Evolutionary conservation across 2,797 vertebrate genomes (phyloP), one percentile per base, ranked within the genome.

Genomic region (Silurus aristotelis): DNA sequence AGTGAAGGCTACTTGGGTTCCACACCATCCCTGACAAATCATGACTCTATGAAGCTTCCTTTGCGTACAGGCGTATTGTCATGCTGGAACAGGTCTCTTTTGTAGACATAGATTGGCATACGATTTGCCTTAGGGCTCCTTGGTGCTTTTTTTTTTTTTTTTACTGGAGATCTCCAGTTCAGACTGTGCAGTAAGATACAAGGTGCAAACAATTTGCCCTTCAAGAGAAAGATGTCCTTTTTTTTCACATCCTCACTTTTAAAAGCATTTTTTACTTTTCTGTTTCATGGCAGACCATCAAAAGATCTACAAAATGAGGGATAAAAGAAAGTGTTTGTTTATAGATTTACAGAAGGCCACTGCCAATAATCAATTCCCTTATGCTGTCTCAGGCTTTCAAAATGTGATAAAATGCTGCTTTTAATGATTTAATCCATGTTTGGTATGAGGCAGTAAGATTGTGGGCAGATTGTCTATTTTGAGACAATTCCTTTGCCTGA

Each of bases 391-490:
- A 77, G 82, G 78, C 72, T 55, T 75, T 66, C 77, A 78, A 79
- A 12, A 89, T 81, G 84, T 83, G 89, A 90, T 89, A 84, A 84
- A 88, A 79, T 66, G 63, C 83, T 75, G 70, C 68, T 86, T 79
- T 80, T 82, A 87, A 88, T 83, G 27, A 52, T 83, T 84, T 86
- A 75, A 89, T 63, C 58, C 60, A n/a, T 78, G 76, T 79, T 80
- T 80, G 83, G 66, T 80, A 83, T 70, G 82, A 85, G 83, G 68
- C 73, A 86, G 38, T 55, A 13, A 17, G 70, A 46, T 70, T 86
- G 80, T 83, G 70, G 87, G 83, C 80, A 87, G 80, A 85, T 87
- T 60, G 83, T 85, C 60, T 80, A 73, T 88, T 90, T 61, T 38
- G 31, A 63, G 58, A 63, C 31, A 6, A n/a, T 3, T 31, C 55